Base-by-base conservation (phyloP, 2,113 vertebrate species). In the Leuciscus idus region DNA sequence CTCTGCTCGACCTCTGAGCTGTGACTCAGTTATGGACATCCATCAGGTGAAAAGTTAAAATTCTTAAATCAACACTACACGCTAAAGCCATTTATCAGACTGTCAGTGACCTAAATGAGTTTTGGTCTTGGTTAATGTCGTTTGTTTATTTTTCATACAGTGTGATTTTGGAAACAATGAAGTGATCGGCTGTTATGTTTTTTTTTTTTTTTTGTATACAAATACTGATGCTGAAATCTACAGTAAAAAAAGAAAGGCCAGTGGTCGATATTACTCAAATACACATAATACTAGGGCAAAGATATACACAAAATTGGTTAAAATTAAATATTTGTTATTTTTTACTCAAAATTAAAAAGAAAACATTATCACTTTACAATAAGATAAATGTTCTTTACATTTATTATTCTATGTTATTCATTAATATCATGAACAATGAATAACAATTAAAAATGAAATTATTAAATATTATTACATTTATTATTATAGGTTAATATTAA, bases 21-120 rank as follows among this genome's bases (percentile, higher is more conserved):
- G 98, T 86, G 98, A 99, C 92, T 97, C 95, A 6, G 97, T 97
- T 94, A 99, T 99, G 98, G 97, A 99, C 89, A 95, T 99, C 93
- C 97, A 96, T 91, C 97, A 99, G 98, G 98, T 99, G 95, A 85
- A 55, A 55, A 78, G 28, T 46, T 19, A 59, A 17, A 33, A 15
- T 33, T 23, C 46, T 39, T 48, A 77, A 26, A 77, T 74, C 72
- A 19, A 21, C 17, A n/a, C n/a, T n/a, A n/a, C n/a, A 77, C 1
- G 2, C 48, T 30, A 28, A 50, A 52, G 28, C 9, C 46, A 55
- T 21, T 50, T 77, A 30, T 10, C 50, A 4, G 48, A 50, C 17
- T 8, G 0, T 2, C 3, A 55, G 72, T 2, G 70, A 74, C 70
- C 39, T n/a, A 48, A 13, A 48, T 77, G 15, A 28, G 43, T 76